Evolutionary conservation across 2,888 invertebrate genomes (phyloP), one percentile per base, ranked within the genome.

Genomic region (Papilio gigon): DNA sequence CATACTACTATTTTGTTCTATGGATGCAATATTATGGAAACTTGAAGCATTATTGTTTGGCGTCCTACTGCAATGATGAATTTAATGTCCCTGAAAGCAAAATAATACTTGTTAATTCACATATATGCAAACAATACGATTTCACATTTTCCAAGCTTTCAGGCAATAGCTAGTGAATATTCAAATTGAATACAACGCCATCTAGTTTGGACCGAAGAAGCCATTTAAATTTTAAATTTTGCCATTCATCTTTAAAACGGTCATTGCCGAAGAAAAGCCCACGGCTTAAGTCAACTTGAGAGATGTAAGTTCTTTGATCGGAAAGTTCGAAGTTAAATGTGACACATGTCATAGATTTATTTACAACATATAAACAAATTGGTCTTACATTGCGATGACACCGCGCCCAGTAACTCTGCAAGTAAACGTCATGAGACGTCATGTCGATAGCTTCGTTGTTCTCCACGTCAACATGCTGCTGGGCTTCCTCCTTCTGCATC

Each of bases 161-260:
- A 27, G 1, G 14, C 0, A 8, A n/a, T 27, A 30, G n/a, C n/a
- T n/a, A 53, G 6, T n/a, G 27, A 6, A 50, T 50, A 8, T 53
- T 53, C 1, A 11, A 12, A 25, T 17, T 53, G 30, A 56, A 9
- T 30, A 56, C 53, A 56, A n/a, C 53, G 53, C 53, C 53, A 56
- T 30, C 53, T 56, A 56, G 30, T 9, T 9, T n/a, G n/a, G n/a
- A n/a, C n/a, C n/a, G n/a, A n/a, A n/a, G n/a, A n/a, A n/a, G n/a
- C n/a, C n/a, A n/a, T n/a, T n/a, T n/a, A n/a, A n/a, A n/a, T n/a
- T n/a, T n/a, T n/a, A n/a, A n/a, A n/a, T n/a, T n/a, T n/a, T n/a
- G n/a, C n/a, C 33, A 8, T 2, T 35, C 33, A 11, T 35, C 33
- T 35, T 35, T 1, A 35, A 35, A 35, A 35, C 11, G 4, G 11